Conservation (phyloP, 2,797 vertebrate genomes). For the Chaenodraco wilsoni region DNA sequence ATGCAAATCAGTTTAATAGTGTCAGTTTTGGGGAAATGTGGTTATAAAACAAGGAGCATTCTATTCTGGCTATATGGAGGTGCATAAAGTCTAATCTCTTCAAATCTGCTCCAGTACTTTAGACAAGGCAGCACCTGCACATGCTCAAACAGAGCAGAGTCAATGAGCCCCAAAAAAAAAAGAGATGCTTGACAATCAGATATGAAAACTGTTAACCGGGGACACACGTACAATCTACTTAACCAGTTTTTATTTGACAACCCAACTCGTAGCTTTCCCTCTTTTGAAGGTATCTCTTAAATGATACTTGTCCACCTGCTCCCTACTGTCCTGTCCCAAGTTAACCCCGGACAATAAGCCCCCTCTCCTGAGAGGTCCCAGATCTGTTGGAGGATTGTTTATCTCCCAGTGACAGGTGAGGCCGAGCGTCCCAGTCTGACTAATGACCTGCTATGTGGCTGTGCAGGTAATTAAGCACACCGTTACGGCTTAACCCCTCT, state of each 20-base stretch:
- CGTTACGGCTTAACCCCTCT: conserved; percentile 82
- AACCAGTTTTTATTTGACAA: not conserved
- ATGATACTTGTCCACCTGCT: conserved; percentile 21
- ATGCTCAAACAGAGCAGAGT: no score
- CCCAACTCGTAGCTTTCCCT: conserved; percentile 13
- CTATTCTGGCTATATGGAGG: no score
- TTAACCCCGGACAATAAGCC: conserved; percentile 30
- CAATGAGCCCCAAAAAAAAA: no score
- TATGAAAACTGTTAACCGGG: no score
- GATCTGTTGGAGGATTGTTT: conserved; percentile 77
- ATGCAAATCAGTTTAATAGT: no score
- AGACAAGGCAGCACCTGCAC: no score
- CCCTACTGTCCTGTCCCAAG: conserved; percentile 22
- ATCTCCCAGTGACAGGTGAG: conserved; percentile 80
- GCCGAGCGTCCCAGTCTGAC: conserved; percentile 75
- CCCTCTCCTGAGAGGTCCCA: conserved; percentile 56
- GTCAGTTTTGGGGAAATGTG: no score
- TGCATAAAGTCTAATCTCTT: no score
- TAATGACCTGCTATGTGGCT: conserved; percentile 84
- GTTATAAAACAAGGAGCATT: no score
- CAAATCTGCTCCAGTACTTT: no score
- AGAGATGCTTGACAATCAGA: no score
- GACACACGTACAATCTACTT: not conserved
- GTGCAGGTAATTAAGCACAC: conserved; percentile 87
- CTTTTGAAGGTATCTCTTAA: conserved; percentile 39